phyloP scores from a whole-genome alignment of 1,140 invertebrate genomes.

The Brachionus manjavacas region DNA sequence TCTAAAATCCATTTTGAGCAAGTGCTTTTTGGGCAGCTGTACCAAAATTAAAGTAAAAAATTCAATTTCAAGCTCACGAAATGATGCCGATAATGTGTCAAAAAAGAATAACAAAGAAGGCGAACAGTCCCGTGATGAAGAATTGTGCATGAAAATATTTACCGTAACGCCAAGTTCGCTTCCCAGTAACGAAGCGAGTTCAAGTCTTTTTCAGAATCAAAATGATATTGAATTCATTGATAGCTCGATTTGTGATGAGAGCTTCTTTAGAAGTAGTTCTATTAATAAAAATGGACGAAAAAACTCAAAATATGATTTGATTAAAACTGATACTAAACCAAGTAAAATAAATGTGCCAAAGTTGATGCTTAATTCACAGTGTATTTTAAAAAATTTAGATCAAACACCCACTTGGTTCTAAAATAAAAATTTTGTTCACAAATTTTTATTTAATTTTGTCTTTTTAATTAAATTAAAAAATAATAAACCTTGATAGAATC shows the following conservation, averaged over 20 bases:
- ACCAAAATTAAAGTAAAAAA: neutral
- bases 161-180: neutral
- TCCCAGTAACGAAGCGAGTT: neutral
- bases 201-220: neutral
- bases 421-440: neutral
- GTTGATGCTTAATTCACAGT: conserved; percentile 20
- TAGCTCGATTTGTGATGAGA: neutral
- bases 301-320: neutral
- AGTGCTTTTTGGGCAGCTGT: neutral
- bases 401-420: neutral
- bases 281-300: neutral
- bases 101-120: neutral
- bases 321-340: neutral
- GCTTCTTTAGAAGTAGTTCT: neutral
- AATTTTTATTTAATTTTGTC: no score
- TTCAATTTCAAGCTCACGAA: neutral
- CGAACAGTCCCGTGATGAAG: neutral
- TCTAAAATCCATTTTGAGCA: neutral
- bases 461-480: no score
- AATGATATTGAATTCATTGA: conserved; percentile 13
- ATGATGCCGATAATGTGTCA: neutral
- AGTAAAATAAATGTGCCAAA: conserved; percentile 5
- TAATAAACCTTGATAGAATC: no score
- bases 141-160: conserved; percentile 8
- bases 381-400: conserved; percentile 7